Percentiles rank a stretch among this genome's conserved stretches.
Evolutionary conservation across 1,140 invertebrate species (phyloP).

Genomic region (Zaprionus kolodkinae): DNA sequence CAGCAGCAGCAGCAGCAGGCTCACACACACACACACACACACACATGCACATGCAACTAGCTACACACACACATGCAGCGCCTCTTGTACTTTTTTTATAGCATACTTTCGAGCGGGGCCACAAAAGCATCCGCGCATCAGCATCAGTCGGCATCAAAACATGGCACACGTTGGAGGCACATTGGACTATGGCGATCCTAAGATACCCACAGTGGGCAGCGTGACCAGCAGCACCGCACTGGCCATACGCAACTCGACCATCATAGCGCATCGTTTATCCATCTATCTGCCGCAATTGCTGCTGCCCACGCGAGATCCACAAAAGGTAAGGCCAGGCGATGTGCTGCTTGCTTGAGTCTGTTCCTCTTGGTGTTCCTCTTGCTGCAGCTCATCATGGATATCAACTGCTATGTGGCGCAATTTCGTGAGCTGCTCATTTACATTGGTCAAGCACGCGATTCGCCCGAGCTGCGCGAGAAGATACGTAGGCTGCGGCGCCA

Average conservation of each 20-base stretch:
- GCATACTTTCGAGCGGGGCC: conserved; percentile 54
- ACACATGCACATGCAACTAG: not conserved
- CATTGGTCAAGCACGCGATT: conserved; percentile 93
- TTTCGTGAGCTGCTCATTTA: conserved; percentile 94
- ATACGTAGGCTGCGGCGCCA: conserved; percentile 92
- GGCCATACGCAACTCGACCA: conserved; percentile 74
- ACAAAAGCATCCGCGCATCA: conserved; percentile 23
- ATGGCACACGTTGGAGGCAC: conserved; percentile 59
- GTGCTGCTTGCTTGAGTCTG: not conserved
- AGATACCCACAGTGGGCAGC: conserved; percentile 35
- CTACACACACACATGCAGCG: conserved; percentile 20
- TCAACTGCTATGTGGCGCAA: conserved; percentile 93
- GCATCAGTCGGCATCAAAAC: conserved; percentile 62
- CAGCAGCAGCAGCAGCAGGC: conserved; percentile 32
- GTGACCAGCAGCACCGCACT: conserved; percentile 72
- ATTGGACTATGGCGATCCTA: conserved; percentile 50
- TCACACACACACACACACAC: conserved; percentile 15
- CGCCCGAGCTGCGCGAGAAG: conserved; percentile 93
- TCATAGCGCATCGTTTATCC: conserved; percentile 75
- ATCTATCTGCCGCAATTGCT: conserved; percentile 73
- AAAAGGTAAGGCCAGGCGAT: conserved; percentile 56
- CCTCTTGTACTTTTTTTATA: conserved; percentile 70
- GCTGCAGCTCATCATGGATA: conserved; percentile 92
- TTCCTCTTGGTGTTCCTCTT: not conserved
- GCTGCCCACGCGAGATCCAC: conserved; percentile 66